Base-by-base conservation (phyloP, 2,888 invertebrate species). In the Drosophila buzzatii region DNA sequence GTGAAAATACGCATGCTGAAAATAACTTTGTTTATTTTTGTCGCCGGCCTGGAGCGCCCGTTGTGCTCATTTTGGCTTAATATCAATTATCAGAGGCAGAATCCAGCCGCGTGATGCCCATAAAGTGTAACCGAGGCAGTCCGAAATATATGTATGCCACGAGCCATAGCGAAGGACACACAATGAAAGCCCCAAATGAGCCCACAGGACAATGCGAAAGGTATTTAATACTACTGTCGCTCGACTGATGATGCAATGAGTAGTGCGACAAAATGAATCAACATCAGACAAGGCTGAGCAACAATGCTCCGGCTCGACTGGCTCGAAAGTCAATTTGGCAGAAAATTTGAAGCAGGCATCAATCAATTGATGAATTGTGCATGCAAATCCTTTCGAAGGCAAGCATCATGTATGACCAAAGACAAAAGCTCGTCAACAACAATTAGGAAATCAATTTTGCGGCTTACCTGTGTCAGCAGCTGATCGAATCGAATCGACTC, bases 371-470 rank as follows among this genome's bases (percentile, higher is more conserved):
- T 41, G 57, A 61, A 66, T 61, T 69, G 76, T 61, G 23, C 12
- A 55, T 23, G 45, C 37, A 44, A 20, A 49, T 62, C 58, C 23
- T 23, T 51, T 55, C 10, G 53, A 23, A 33, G 23, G 49, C 45
- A 27, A 35, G 41, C 63, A 33, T n/a, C 57, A 58, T 63, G 55
- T 39, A 33, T 20, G 51, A 14, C 23, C 53, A 47, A 66, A 55
- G 63, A 58, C 73, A 64, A 70, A 59, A 62, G 49, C 52, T 64
- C 49, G 66, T 47, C 64, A 69, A 64, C 68, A 73, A 69, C 84
- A 86, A 89, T 89, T 85, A 83, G 72, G 60, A 89, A 89, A 81
- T 79, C 82, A 76, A 75, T 83, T 86, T 73, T 79, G 71, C 58
- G 83, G 79, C 69, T 81, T 73, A 62, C 64, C 68, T 74, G 63